A percentile compares a stretch with the other conserved stretches of the same genome.
These are phyloP conservation scores for Athalia cordata DNA, from an alignment of 2,888 invertebrate species.

Conservation along the genomic window DNA sequence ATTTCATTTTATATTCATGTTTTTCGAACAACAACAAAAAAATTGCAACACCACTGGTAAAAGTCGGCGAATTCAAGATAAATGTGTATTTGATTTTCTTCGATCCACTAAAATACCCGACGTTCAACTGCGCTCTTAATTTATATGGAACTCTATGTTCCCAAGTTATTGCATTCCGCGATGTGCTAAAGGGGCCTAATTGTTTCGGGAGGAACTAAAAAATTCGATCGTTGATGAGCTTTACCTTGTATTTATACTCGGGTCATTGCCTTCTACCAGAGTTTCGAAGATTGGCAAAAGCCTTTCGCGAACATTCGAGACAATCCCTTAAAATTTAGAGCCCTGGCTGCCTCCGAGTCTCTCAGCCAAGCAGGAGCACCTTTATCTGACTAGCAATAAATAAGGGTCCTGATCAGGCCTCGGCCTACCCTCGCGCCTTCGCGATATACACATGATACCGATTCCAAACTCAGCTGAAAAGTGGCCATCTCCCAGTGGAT, in stretches of 20 bases:
- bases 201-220: not conserved
- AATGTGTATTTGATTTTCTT: too few relatives aligned
- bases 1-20: not conserved
- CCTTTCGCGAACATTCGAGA: slow-evolving; percentile 32
- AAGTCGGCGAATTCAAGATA: too few relatives aligned
- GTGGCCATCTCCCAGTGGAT: not conserved
- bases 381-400: slow-evolving; percentile 43
- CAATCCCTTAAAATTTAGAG: slow-evolving; percentile 45
- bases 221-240: slow-evolving; percentile 24
- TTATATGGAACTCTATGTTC: too few relatives aligned
- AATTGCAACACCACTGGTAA: too few relatives aligned
- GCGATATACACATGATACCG: slow-evolving; percentile 25
- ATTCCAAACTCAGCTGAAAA: slow-evolving; percentile 5
- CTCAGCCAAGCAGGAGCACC: slow-evolving; percentile 41
- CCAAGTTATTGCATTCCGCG: too few relatives aligned
- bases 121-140: too few relatives aligned
- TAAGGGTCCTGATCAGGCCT: slow-evolving; percentile 44
- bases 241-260: not conserved
- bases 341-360: not conserved
- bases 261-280: slow-evolving; percentile 19
- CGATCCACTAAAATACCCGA: too few relatives aligned
- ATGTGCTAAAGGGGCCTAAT: too few relatives aligned
- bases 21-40: too few relatives aligned
- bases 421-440: slow-evolving; percentile 1
- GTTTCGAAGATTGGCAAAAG: slow-evolving; percentile 23